Evolutionary conservation across 1,140 invertebrate genomes (phyloP).

Genomic region (Hylaeus volcanicus): DNA sequence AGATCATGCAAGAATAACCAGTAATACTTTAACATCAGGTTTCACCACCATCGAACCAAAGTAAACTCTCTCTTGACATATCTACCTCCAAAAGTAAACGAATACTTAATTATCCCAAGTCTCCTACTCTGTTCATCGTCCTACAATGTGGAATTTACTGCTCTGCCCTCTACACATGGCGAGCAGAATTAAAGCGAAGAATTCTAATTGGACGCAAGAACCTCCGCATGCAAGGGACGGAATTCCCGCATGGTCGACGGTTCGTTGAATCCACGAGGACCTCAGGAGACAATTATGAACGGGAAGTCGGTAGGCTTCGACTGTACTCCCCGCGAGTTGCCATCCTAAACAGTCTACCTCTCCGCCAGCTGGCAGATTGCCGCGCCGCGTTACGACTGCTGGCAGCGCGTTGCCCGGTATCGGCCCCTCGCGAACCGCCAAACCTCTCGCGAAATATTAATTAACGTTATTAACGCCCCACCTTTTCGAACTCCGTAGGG

Average conservation of each 20-base stretch:
- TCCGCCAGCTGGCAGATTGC: slow-evolving; percentile 79
- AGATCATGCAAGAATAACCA: too few species aligned
- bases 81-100: too few species aligned
- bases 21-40: too few species aligned
- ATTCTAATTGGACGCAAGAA: too few species aligned
- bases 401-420: slow-evolving; percentile 43
- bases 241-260: not conserved
- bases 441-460: slow-evolving; percentile 80
- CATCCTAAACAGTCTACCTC: slow-evolving; percentile 57
- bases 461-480: slow-evolving; percentile 80
- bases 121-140: too few species aligned
- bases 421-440: slow-evolving; percentile 68
- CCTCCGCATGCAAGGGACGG: too few species aligned
- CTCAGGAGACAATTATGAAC: slow-evolving; percentile 38
- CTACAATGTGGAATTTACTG: too few species aligned
- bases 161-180: too few species aligned
- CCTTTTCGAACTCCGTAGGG: slow-evolving; percentile 64
- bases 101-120: too few species aligned
- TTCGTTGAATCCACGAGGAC: not conserved
- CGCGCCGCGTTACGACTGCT: slow-evolving; percentile 52
- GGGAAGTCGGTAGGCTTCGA: slow-evolving; percentile 18
- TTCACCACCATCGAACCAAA: too few species aligned
- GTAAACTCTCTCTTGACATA: too few species aligned
- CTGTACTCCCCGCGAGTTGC: slow-evolving; percentile 13
- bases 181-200: too few species aligned